phyloP scores from a whole-genome alignment of 2,797 vertebrate species.

The Melanogrammus aeglefinus region DNA sequence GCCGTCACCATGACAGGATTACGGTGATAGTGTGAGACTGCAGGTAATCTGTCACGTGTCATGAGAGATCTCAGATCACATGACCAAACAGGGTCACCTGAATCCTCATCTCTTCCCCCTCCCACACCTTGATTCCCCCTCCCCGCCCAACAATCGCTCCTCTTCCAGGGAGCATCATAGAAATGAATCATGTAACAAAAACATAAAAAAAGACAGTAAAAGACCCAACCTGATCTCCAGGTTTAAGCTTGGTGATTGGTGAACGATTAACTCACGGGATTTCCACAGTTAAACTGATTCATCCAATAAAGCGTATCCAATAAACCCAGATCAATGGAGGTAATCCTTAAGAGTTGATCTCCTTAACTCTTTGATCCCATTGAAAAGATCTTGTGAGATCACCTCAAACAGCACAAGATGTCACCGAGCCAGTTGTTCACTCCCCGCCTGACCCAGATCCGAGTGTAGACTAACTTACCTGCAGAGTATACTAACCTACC shows the following conservation, averaged over 20 bases:
- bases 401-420: not conserved
- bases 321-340: not conserved
- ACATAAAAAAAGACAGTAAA: not conserved
- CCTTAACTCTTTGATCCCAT: not conserved
- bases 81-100: not conserved
- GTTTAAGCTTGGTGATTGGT: too few relatives aligned
- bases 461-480: not conserved
- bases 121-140: not conserved
- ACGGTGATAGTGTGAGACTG: not conserved
- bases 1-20: constrained; percentile 1
- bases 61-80: not conserved
- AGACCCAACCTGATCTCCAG: not conserved
- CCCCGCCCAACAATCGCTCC: not conserved
- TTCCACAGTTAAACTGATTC: not conserved
- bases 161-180: not conserved
- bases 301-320: not conserved
- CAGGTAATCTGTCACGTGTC: not conserved
- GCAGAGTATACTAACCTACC: too few relatives aligned
- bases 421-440: not conserved
- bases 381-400: not conserved
- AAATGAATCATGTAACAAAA: not conserved
- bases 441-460: not conserved
- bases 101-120: not conserved
- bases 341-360: not conserved
- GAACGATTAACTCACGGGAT: not conserved